phyloP scores from a whole-genome alignment of 2,113 vertebrate genomes.

The Trinectes maculatus region DNA sequence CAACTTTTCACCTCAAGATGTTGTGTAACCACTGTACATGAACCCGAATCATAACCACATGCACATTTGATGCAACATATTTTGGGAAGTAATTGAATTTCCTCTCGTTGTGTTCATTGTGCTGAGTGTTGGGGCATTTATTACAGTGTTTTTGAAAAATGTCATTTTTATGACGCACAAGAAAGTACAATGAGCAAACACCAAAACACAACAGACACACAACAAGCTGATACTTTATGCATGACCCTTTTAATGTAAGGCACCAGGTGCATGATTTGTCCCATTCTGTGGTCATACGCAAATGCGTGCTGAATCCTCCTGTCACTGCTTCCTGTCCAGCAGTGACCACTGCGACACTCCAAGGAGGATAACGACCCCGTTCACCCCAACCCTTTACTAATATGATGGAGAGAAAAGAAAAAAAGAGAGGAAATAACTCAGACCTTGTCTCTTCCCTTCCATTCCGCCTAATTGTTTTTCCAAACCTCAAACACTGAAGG shows the following conservation, averaged over 20 bases:
- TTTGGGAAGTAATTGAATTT: conserved; percentile 1
- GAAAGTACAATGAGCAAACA: conserved; percentile 7
- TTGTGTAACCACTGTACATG: conserved; percentile 43
- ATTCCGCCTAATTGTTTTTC: conserved; percentile 74
- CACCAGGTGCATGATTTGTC: conserved; percentile 13
- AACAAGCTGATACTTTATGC: background rate
- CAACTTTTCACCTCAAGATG: conserved; percentile 15
- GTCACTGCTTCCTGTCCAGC: conserved; percentile 71
- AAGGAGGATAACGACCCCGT: conserved; percentile 40
- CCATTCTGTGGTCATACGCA: conserved; percentile 38
- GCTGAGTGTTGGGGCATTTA: background rate
- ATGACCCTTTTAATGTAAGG: conserved; percentile 1
- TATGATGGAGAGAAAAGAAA: conserved; percentile 66
- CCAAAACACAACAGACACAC: background rate
- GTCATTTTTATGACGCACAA: background rate
- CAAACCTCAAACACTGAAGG: conserved; percentile 62
- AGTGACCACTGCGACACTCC: conserved; percentile 41
- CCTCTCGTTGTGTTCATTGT: background rate
- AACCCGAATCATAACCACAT: background rate
- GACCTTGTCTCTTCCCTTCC: conserved; percentile 70
- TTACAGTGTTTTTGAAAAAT: background rate
- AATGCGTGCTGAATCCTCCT: conserved; percentile 64
- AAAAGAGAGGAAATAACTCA: conserved; percentile 65
- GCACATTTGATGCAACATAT: conserved; percentile 15
- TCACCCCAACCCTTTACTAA: background rate